Percentiles rank a stretch among this genome's conserved stretches.
Conservation (phyloP, 2,797 vertebrate genomes). For the Melanotaenia maccullochi region DNA sequence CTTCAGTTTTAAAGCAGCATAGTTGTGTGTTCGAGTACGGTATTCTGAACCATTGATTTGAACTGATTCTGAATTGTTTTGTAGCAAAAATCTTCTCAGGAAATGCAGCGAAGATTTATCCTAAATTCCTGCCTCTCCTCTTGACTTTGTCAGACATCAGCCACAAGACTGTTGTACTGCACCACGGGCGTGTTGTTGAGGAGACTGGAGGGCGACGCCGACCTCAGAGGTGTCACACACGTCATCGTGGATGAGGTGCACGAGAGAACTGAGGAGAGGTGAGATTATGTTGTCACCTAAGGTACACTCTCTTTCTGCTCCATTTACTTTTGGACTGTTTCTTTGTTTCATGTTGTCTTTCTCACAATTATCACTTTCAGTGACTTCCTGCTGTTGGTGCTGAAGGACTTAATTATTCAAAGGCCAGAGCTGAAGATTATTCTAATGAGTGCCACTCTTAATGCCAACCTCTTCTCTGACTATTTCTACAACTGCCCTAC, state of each 20-base stretch:
- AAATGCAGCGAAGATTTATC: neutral
- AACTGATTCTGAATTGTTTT: neutral
- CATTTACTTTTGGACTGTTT: neutral
- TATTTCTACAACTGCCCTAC: slow-evolving; percentile 91
- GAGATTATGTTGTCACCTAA: slow-evolving; percentile 42
- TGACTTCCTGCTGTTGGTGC: slow-evolving; percentile 95
- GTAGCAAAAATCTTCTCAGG: neutral
- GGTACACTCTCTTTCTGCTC: neutral
- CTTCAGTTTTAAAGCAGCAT: neutral
- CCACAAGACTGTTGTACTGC: slow-evolving; percentile 95
- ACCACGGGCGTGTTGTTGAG: slow-evolving; percentile 94
- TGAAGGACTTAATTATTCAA: slow-evolving; percentile 92
- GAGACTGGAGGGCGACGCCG: slow-evolving; percentile 90
- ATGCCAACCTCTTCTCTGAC: slow-evolving; percentile 93
- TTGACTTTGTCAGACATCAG: slow-evolving; percentile 83
- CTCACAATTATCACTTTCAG: slow-evolving; percentile 65
- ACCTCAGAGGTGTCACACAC: slow-evolving; percentile 89
- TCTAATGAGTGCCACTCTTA: slow-evolving; percentile 97
- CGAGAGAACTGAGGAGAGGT: slow-evolving; percentile 98
- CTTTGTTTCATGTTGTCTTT: neutral
- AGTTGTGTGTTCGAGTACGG: neutral
- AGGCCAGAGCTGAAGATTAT: slow-evolving; percentile 92
- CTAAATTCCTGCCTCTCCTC: neutral
- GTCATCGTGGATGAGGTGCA: slow-evolving; percentile 97
- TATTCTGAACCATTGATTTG: neutral